phyloP scores from a whole-genome alignment of 1,140 invertebrate species.

The Prorops nasuta region DNA sequence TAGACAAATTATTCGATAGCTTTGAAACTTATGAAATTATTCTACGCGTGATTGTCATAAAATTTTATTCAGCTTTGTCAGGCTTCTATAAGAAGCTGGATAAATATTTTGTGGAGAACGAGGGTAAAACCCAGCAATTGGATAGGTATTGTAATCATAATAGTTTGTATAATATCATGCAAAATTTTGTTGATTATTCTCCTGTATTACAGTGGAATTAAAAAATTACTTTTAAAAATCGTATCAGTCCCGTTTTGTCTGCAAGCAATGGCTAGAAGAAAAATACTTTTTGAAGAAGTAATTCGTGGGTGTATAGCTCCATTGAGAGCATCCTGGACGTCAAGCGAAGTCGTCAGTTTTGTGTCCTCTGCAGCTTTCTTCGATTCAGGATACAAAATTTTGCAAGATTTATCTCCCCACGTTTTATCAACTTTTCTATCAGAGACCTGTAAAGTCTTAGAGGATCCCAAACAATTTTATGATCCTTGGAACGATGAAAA shows the following conservation, averaged over 20 bases:
- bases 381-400: conserved; percentile 30
- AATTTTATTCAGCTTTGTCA: conserved; percentile 42
- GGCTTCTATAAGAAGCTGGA: conserved; percentile 49
- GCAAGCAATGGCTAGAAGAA: conserved; percentile 38
- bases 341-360: conserved; percentile 40
- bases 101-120: conserved; percentile 49
- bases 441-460: conserved; percentile 37
- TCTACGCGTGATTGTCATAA: conserved; percentile 28
- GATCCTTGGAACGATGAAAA: conserved; percentile 45
- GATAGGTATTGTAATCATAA: conserved; percentile 39
- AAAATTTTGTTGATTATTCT: not conserved
- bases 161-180: not conserved
- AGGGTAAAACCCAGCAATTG: conserved; percentile 44
- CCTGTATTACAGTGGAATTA: conserved; percentile 38
- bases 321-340: conserved; percentile 43
- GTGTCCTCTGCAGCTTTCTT: conserved; percentile 43
- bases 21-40: conserved; percentile 41
- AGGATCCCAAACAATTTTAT: conserved; percentile 38
- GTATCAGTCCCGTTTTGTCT: conserved; percentile 41
- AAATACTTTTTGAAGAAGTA: conserved; percentile 44
- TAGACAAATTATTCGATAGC: conserved; percentile 41
- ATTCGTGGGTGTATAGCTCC: conserved; percentile 45
- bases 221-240: conserved; percentile 43
- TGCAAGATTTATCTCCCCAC: conserved; percentile 40
- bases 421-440: conserved; percentile 44